Percentiles rank a stretch among this genome's conserved stretches.
phyloP scores from a whole-genome alignment of 2,797 vertebrate genomes.

The Delichon dasypus region DNA sequence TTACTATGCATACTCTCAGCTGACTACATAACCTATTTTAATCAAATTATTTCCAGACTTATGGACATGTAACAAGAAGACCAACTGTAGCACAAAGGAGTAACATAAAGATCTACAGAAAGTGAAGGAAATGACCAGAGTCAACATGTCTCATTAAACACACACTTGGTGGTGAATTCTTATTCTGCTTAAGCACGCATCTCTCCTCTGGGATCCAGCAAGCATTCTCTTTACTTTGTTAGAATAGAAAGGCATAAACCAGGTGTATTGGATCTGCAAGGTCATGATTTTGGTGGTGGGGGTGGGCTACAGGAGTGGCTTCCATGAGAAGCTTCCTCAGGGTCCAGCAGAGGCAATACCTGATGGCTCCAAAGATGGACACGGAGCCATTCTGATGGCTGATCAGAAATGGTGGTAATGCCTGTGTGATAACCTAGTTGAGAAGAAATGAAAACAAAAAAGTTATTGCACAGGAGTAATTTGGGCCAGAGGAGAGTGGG shows the following conservation, averaged over 20 bases:
- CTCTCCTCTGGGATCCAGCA: neutral
- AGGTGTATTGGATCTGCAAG: neutral
- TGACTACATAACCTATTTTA: neutral
- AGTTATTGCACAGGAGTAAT: neutral
- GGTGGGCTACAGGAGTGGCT: neutral
- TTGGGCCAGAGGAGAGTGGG: accelerated
- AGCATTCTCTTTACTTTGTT: neutral
- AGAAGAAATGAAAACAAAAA: neutral
- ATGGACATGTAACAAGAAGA: neutral
- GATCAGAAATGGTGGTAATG: neutral
- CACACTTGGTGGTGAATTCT: neutral
- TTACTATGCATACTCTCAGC: neutral
- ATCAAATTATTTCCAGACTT: neutral
- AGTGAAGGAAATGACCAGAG: neutral
- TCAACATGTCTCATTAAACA: neutral
- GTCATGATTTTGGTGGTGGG: neutral
- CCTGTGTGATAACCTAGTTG: neutral
- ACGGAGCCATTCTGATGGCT: neutral
- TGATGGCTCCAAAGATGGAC: neutral
- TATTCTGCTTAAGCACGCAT: neutral
- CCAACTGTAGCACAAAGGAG: neutral
- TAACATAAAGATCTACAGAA: neutral
- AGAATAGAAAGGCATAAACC: neutral
- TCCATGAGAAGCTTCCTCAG: neutral
- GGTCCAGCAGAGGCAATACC: neutral